phyloP scores from a whole-genome alignment of 1,140 invertebrate species.

The Hyposmocoma kahamanoa region DNA sequence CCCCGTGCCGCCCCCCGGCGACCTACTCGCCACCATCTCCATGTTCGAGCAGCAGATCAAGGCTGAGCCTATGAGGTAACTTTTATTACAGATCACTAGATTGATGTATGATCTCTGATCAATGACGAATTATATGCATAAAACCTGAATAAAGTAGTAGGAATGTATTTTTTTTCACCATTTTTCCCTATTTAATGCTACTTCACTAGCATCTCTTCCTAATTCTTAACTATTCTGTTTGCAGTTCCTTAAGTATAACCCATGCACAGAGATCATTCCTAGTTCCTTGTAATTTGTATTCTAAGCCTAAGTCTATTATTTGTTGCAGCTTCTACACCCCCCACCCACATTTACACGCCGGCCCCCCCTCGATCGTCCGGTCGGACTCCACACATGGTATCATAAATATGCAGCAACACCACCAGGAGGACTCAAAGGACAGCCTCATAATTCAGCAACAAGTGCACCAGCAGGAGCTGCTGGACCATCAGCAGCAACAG shows the following conservation, averaged over 20 bases:
- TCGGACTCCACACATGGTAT: slow-evolving; percentile 70
- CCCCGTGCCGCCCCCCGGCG: slow-evolving; percentile 74
- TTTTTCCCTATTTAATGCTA: too few relatives aligned
- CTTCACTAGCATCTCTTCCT: too few relatives aligned
- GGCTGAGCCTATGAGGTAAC: slow-evolving; percentile 79
- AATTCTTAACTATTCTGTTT: too few relatives aligned
- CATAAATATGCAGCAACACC: slow-evolving; percentile 69
- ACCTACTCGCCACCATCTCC: slow-evolving; percentile 75
- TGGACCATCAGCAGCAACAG: slow-evolving; percentile 62
- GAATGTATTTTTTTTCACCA: too few relatives aligned
- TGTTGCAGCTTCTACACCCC: slow-evolving; percentile 67
- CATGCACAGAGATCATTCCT: too few relatives aligned
- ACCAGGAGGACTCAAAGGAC: slow-evolving; percentile 69
- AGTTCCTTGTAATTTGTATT: too few relatives aligned
- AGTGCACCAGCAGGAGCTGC: slow-evolving; percentile 60
- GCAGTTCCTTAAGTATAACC: too few relatives aligned
- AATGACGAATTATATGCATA: too few relatives aligned
- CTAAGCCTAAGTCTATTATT: too few relatives aligned
- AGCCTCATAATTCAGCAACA: slow-evolving; percentile 67
- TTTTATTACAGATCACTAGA: too few relatives aligned
- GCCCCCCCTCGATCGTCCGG: slow-evolving; percentile 60
- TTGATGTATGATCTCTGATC: too few relatives aligned
- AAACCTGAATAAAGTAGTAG: too few relatives aligned
- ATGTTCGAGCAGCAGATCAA: slow-evolving; percentile 82
- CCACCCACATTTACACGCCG: slow-evolving; percentile 62